Evolutionary conservation across 2,797 vertebrate genomes (phyloP), one percentile per base, ranked within the genome.

Genomic region (Varecia variegata): DNA sequence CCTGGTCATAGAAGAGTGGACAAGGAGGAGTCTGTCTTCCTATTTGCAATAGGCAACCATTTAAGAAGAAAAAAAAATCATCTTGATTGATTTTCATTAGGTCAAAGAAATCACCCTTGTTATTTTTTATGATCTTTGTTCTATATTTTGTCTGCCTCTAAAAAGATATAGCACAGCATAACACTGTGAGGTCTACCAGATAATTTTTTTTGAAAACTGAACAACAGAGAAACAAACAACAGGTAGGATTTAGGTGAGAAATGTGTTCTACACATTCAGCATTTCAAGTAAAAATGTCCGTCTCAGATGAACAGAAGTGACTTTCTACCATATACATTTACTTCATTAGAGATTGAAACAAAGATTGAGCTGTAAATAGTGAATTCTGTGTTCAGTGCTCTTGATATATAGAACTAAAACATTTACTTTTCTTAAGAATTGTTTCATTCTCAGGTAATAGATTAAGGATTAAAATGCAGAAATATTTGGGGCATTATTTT

Each of bases 141-240:
- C 85, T 4, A 27, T 73, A 11, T 32, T 97, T 91, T 96, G 65
- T 93, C 90, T 79, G 20, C 97, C 95, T 97, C 71, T 71, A 85
- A 93, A 95, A 97, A 98, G 97, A 95, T 10, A 1, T 62, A 67
- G 71, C 56, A 30, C 0, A 58, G 43, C 32, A 30, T 71, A 93
- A 96, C 50, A 13, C 92, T 74, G 81, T 58, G 70, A 79, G 45
- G 52, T 84, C 80, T 95, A 90, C 87, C 62, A 83, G 60, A 40
- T 92, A 97, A 97, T 96, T 98, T 50, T 96, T 98, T 50, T 30
- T 43, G 65, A 97, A 95, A 97, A 88, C n/a, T 93, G 74, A 88
- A 86, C 71, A 52, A 45, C 90, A 96, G 92, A 96, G 65, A 70
- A 95, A 77, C 15, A 70, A 95, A 77, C 15, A 6, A 95, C 79